These are phyloP conservation scores for Mechanitis messenoides DNA, from an alignment of 2,888 invertebrate genomes.

Conservation along the genomic window DNA sequence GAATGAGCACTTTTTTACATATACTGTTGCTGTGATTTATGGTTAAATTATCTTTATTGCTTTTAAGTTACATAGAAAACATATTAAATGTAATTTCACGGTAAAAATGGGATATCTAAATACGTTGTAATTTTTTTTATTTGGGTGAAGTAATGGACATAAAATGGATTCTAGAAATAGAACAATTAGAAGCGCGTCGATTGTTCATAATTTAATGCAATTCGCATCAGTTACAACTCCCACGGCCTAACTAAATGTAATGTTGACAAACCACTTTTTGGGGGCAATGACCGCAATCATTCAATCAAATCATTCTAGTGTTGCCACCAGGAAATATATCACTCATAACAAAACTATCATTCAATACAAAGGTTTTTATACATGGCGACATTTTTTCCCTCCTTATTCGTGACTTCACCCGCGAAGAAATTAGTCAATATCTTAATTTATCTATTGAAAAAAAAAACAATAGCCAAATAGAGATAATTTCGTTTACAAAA, in stretches of 20 bases:
- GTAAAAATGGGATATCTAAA: too few relatives aligned
- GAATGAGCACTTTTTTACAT: too few relatives aligned
- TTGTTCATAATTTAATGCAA: slow-evolving; percentile 1
- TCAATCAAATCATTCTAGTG: slow-evolving; percentile 27
- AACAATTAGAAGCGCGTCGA: slow-evolving; percentile 2
- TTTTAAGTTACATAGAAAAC: too few relatives aligned
- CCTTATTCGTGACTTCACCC: too few relatives aligned
- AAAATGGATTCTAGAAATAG: not conserved
- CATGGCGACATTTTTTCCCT: not conserved
- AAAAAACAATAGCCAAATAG: too few relatives aligned
- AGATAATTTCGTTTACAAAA: too few relatives aligned
- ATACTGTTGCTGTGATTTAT: too few relatives aligned
- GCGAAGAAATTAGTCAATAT: too few relatives aligned
- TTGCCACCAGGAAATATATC: not conserved
- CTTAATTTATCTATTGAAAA: too few relatives aligned
- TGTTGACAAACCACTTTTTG: slow-evolving; percentile 27
- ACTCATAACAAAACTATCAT: not conserved
- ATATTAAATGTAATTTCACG: too few relatives aligned
- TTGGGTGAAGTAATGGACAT: not conserved
- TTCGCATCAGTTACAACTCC: slow-evolving; percentile 3
- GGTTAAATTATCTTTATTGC: too few relatives aligned
- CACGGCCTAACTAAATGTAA: slow-evolving; percentile 16
- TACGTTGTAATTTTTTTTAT: not conserved
- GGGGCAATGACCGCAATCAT: slow-evolving; percentile 28
- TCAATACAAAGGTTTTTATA: not conserved